Evolutionary conservation across 1,140 invertebrate genomes (phyloP), one percentile per base, ranked within the genome.

Genomic region (Drosophila arizonae): DNA sequence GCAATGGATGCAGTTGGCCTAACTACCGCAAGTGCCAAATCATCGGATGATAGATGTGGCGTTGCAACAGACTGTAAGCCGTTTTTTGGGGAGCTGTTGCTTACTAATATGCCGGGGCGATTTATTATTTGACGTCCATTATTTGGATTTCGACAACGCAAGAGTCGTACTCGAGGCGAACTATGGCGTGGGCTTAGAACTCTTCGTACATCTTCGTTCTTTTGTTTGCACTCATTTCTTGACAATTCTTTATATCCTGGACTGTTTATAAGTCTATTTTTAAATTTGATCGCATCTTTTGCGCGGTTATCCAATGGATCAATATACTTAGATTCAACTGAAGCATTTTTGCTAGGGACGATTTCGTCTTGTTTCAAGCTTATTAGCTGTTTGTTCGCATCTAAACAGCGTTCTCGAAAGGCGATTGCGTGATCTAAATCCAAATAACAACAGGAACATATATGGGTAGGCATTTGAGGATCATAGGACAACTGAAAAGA

Each of bases 391-490:
- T 43, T 52, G 10, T 88, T 30, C 0, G 76, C 67, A 13, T 79
- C 50, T 15, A 87, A 11, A 11, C 82, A 87, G 1, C 79, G 84
- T 3, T 74, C 60, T 0, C 82, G 84, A 45, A 87, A 87, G 8
- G 72, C 48, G 4, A 74, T 58, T 1, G 82, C 70, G 50, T 88
- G 76, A 11, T 76, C 56, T 17, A 87, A 69, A 39, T 87, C 76
- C 69, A 88, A 46, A 4, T 79, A 69, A 21, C 82, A 87, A 39
- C 76, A 77, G 21, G 84, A 71, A n/a, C 82, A 87, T 17, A 87
- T 88, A 45, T 87, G 84, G 30, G 48, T 57, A 0, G 84, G 82
- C 8, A 88, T 52, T 9, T 55, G 10, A 1, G 41, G 4, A 13
- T 58, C 43, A 2, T 56, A 41, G 6, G 36, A 15, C 0, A 87